Conservation (phyloP, 2,888 invertebrate genomes). For the Pherbina coryleti region DNA sequence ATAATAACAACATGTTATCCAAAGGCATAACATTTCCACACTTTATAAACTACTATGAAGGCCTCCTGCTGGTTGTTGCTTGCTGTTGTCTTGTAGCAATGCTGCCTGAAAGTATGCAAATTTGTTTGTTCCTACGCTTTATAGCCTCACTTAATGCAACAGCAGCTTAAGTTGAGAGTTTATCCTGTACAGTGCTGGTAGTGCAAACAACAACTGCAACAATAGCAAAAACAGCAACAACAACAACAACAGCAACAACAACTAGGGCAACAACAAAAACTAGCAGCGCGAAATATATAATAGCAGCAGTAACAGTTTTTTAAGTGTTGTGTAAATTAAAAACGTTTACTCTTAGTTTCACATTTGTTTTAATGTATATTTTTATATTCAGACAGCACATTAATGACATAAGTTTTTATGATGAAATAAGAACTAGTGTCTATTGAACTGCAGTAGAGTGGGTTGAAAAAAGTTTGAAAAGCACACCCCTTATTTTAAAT, state of each 20-base stretch:
- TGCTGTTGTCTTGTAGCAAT: too few species aligned
- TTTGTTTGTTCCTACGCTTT: not conserved
- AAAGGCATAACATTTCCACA: conserved; percentile 2
- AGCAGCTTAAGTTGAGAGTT: not conserved
- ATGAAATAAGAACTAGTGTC: too few species aligned
- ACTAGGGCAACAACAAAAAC: not conserved
- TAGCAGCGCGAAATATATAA: not conserved
- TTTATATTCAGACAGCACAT: too few species aligned
- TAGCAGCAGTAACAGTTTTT: not conserved
- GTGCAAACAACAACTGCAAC: not conserved
- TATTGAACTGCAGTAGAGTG: too few species aligned
- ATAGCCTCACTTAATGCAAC: not conserved
- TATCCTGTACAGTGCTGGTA: not conserved
- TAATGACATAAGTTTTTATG: too few species aligned
- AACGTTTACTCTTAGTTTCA: not conserved
- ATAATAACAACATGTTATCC: conserved; percentile 7
- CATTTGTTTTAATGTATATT: too few species aligned
- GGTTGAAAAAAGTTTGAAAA: too few species aligned
- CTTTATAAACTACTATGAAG: conserved; percentile 5
- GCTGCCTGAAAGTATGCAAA: conserved; percentile 9
- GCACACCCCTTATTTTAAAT: too few species aligned
- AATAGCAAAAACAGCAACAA: not conserved
- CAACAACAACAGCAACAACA: not conserved
- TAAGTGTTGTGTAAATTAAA: conserved; percentile 8
- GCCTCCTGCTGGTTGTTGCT: not conserved